phyloP scores from a whole-genome alignment of 2,888 invertebrate species.

The Archips xylosteana region DNA sequence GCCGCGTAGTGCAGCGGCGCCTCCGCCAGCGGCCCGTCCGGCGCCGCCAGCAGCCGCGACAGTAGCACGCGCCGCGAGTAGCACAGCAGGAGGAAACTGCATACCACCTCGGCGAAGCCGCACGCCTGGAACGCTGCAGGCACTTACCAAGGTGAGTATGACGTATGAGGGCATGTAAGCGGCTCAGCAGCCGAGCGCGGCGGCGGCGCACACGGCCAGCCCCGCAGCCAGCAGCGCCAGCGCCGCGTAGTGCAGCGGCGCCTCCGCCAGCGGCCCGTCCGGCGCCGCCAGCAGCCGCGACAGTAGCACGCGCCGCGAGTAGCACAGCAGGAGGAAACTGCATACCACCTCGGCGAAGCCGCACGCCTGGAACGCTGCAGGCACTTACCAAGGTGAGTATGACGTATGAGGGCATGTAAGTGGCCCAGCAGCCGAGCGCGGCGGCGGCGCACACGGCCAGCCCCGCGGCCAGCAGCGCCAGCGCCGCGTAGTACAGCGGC shows the following conservation, averaged over 20 bases:
- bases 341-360: conserved; percentile 89
- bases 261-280: conserved; percentile 87
- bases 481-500: conserved; percentile 90
- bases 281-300: conserved; percentile 89
- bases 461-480: conserved; percentile 89
- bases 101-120: conserved; percentile 89
- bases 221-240: conserved; percentile 89
- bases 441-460: conserved; percentile 88
- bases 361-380: conserved; percentile 86
- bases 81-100: conserved; percentile 90
- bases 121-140: conserved; percentile 87
- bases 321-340: conserved; percentile 90
- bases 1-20: conserved; percentile 92
- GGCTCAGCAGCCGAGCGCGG: conserved; percentile 93
- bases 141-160: conserved; percentile 89
- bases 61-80: conserved; percentile 90
- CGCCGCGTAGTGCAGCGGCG: conserved; percentile 91
- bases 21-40: conserved; percentile 87
- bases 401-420: conserved; percentile 90
- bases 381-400: conserved; percentile 89
- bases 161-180: conserved; percentile 91
- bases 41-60: conserved; percentile 89
- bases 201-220: conserved; percentile 88
- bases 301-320: conserved; percentile 89
- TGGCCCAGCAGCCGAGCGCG: conserved; percentile 93